A percentile compares a stretch with the other conserved stretches of the same genome.
phyloP scores from a whole-genome alignment of 2,113 vertebrate genomes.

The Crotalus helleri region DNA sequence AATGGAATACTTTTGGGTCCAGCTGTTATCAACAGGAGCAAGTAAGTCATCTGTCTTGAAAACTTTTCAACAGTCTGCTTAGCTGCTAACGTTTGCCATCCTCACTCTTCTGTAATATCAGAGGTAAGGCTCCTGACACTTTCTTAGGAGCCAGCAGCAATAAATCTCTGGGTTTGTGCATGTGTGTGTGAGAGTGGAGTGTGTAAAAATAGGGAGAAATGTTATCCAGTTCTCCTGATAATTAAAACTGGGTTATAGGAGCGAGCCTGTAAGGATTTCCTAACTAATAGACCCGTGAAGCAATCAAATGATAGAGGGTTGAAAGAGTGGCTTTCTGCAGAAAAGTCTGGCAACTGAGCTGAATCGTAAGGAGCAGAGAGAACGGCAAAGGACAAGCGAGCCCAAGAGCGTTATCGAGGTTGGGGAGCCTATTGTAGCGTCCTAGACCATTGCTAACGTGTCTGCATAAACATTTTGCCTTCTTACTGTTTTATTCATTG shows the following conservation, averaged over 20 bases:
- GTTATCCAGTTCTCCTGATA: slow-evolving; percentile 56
- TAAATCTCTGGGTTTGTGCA: not conserved
- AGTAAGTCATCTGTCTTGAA: slow-evolving; percentile 81
- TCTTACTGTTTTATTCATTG: slow-evolving; percentile 34
- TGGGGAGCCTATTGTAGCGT: slow-evolving; percentile 30
- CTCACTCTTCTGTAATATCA: slow-evolving; percentile 38
- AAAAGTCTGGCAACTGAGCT: slow-evolving; percentile 31
- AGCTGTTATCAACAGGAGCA: slow-evolving; percentile 79
- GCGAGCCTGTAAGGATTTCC: slow-evolving; percentile 50
- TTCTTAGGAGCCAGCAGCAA: slow-evolving; percentile 46
- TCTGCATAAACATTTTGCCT: not conserved
- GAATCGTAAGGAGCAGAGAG: slow-evolving; percentile 40
- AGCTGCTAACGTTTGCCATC: slow-evolving; percentile 57
- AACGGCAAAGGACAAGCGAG: slow-evolving; percentile 39
- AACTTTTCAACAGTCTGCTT: slow-evolving; percentile 52
- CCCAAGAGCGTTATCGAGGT: slow-evolving; percentile 11
- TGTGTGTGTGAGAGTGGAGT: slow-evolving; percentile 13
- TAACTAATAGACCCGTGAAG: slow-evolving; percentile 38
- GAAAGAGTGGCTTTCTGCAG: slow-evolving; percentile 31
- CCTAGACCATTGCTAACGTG: slow-evolving; percentile 9
- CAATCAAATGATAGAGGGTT: slow-evolving; percentile 38
- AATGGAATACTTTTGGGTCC: slow-evolving; percentile 74
- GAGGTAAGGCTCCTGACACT: slow-evolving; percentile 39
- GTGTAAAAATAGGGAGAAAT: slow-evolving; percentile 54
- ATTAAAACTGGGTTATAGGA: slow-evolving; percentile 58